A percentile compares a stretch with the other conserved stretches of the same genome.
phyloP scores from a whole-genome alignment of 2,797 vertebrate genomes.

The Paguma larvata region DNA sequence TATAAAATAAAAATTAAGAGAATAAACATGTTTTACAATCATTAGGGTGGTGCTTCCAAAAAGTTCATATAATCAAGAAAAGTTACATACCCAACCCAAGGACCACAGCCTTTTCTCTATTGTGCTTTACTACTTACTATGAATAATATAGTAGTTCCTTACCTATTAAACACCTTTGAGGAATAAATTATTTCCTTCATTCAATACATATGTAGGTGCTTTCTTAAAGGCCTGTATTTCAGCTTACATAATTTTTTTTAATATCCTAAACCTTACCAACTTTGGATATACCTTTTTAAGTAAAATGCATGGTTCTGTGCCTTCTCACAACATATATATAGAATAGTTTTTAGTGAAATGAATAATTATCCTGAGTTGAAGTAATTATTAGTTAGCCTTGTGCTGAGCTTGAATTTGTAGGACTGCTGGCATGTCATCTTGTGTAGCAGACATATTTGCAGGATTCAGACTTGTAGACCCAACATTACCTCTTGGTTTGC shows the following conservation, averaged over 20 bases:
- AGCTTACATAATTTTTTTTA: not conserved
- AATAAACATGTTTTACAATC: not conserved
- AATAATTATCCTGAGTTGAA: not conserved
- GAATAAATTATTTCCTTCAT: not conserved
- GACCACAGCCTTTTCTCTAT: not conserved
- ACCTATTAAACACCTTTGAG: not conserved
- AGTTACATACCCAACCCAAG: not conserved
- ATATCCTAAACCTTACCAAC: not conserved
- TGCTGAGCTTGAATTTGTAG: not conserved
- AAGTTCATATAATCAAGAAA: not conserved
- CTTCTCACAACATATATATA: not conserved
- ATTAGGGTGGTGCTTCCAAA: not conserved
- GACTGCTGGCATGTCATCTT: not conserved
- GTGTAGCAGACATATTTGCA: not conserved
- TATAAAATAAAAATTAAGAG: not conserved
- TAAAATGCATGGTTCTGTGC: not conserved
- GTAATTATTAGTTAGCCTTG: not conserved
- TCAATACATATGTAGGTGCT: not conserved
- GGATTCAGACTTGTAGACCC: not conserved
- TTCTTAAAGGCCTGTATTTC: not conserved
- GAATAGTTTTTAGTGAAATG: not conserved
- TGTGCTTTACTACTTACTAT: not conserved
- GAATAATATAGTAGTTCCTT: slow-evolving; percentile 7
- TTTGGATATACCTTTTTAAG: not conserved
- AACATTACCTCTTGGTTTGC: not conserved